Evolutionary conservation across 2,888 invertebrate species (phyloP).

Genomic region (Yponomeuta cagnagella): DNA sequence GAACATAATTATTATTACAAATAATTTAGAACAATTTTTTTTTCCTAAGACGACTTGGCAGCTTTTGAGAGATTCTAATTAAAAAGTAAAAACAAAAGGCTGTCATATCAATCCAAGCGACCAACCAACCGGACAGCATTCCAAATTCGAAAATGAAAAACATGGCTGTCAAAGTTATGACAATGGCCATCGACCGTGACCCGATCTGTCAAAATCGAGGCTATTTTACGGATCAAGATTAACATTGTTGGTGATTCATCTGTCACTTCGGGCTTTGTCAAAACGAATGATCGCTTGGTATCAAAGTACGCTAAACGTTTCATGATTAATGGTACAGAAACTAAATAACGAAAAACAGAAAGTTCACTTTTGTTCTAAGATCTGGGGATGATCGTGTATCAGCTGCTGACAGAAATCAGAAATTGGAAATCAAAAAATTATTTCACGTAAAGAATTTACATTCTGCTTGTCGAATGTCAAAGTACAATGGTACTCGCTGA

Average conservation of each 20-base stretch:
- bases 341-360: too few relatives aligned
- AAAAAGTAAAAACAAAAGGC: background rate
- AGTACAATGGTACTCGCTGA: too few relatives aligned
- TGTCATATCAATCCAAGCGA: background rate
- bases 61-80: too few relatives aligned
- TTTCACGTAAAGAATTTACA: too few relatives aligned
- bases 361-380: too few relatives aligned
- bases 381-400: too few relatives aligned
- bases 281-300: background rate
- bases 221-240: constrained; percentile 18
- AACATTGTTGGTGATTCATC: constrained; percentile 9
- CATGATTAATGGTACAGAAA: background rate
- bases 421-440: too few relatives aligned
- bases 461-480: too few relatives aligned
- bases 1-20: too few relatives aligned
- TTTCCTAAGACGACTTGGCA: too few relatives aligned
- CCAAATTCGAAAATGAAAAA: constrained; percentile 26
- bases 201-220: constrained; percentile 28
- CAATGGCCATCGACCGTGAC: constrained; percentile 51
- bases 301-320: background rate
- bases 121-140: constrained; percentile 19
- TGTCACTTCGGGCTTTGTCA: constrained; percentile 9
- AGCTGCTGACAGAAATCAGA: too few relatives aligned
- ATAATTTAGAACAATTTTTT: too few relatives aligned
- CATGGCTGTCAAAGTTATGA: constrained; percentile 49